Evolutionary conservation across 1,140 invertebrate genomes (phyloP).

Genomic region (Saccostrea cuccullata): DNA sequence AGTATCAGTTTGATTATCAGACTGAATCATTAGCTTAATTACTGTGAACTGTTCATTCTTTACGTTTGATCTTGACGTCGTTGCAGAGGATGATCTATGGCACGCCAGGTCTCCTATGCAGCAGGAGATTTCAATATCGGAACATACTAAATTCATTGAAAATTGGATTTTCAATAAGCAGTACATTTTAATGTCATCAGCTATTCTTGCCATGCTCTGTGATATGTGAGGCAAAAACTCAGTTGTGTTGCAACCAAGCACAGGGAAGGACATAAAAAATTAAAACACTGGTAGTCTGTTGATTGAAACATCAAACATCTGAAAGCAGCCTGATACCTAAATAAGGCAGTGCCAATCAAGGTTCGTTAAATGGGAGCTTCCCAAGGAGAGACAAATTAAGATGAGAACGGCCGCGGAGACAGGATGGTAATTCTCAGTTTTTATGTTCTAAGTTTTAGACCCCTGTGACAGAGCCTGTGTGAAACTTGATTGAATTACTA

Average conservation of each 20-base stretch:
- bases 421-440: constrained; percentile 14
- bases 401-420: not conserved
- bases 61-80: not conserved
- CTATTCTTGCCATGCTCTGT: not conserved
- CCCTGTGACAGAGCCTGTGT: constrained; percentile 13
- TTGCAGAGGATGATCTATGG: not conserved
- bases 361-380: not conserved
- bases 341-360: constrained; percentile 27
- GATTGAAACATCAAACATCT: constrained; percentile 10
- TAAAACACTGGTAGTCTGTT: constrained; percentile 22
- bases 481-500: constrained; percentile 31
- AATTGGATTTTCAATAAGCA: constrained; percentile 34
- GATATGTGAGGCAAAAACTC: not conserved
- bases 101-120: not conserved
- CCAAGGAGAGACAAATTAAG: constrained; percentile 23
- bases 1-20: not conserved
- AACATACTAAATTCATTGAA: constrained; percentile 29
- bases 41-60: not conserved
- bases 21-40: not conserved
- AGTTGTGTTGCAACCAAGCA: not conserved
- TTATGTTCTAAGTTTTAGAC: constrained; percentile 13
- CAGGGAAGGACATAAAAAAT: constrained; percentile 18
- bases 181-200: constrained; percentile 31
- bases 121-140: not conserved
- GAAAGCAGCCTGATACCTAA: constrained; percentile 7